Percentiles rank a stretch among this genome's conserved stretches.
These are phyloP conservation scores for Scaptodrosophila lebanonensis DNA, from an alignment of 1,140 invertebrate species.

Conservation along the genomic window DNA sequence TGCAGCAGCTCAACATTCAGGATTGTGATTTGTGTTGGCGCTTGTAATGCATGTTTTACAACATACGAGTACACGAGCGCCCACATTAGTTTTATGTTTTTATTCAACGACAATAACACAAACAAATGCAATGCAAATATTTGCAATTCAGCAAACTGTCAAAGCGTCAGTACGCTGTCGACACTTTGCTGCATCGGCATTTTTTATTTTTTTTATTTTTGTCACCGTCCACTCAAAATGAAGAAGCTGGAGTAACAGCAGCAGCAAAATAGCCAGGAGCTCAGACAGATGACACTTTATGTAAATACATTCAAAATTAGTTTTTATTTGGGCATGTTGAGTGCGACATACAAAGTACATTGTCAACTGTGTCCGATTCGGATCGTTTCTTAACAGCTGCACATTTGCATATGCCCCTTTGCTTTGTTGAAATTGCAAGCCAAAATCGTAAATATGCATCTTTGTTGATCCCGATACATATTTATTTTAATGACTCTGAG, in stretches of 20 bases:
- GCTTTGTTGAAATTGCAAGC: no score
- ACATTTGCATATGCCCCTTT: no score
- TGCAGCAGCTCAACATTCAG: slow-evolving; percentile 45
- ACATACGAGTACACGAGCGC: slow-evolving; percentile 26
- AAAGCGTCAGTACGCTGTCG: slow-evolving; percentile 10
- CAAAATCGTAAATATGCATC: no score
- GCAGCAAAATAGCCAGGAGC: slow-evolving; percentile 38
- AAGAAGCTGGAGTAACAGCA: no score
- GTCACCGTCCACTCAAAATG: no score
- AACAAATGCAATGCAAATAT: slow-evolving; percentile 52
- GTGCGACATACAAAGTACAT: background rate
- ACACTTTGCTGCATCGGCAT: slow-evolving; percentile 27
- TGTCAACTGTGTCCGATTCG: no score
- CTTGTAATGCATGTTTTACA: slow-evolving; percentile 69
- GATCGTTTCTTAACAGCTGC: no score
- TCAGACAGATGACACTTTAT: slow-evolving; percentile 66
- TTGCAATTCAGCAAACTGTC: slow-evolving; percentile 36
- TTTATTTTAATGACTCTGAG: no score
- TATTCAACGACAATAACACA: slow-evolving; percentile 40
- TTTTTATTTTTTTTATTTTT: no score
- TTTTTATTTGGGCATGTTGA: slow-evolving; percentile 41
- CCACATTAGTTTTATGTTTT: slow-evolving; percentile 48
- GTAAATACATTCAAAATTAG: slow-evolving; percentile 71
- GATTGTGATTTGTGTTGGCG: slow-evolving; percentile 55
- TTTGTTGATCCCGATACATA: no score